phyloP scores from a whole-genome alignment of 2,113 vertebrate species.

The Paracyprichromis sp. region DNA sequence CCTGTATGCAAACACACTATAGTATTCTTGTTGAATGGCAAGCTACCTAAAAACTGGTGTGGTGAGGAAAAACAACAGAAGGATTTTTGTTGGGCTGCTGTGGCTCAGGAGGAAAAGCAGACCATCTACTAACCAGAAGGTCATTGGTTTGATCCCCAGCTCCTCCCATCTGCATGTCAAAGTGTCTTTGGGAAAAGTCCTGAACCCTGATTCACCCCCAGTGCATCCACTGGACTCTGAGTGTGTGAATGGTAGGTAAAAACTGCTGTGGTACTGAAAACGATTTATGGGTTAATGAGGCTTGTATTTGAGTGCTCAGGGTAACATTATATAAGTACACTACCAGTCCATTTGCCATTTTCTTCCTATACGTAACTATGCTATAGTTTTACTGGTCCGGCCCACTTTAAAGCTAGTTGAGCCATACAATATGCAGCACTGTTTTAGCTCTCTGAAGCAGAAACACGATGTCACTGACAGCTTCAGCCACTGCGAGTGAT shows the following conservation, averaged over 20 bases:
- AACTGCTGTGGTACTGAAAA: not conserved
- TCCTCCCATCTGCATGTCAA: not conserved
- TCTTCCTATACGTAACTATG: not conserved
- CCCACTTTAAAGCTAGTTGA: not conserved
- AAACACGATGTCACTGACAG: not conserved
- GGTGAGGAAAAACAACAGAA: not conserved
- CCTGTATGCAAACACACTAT: not conserved
- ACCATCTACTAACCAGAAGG: not conserved
- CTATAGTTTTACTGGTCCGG: not conserved
- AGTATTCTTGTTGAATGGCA: not conserved
- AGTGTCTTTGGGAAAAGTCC: not conserved
- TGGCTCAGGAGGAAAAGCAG: not conserved
- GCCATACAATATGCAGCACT: not conserved
- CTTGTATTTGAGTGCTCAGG: not conserved
- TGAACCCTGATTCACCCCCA: not conserved
- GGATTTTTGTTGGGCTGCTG: not conserved
- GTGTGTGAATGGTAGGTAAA: not conserved
- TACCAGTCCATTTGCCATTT: not conserved
- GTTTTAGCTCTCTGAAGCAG: not conserved
- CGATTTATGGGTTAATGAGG: not conserved
- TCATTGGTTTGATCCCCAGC: not conserved
- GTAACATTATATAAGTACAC: not conserved
- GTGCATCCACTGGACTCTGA: not conserved
- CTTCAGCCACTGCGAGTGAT: not conserved
- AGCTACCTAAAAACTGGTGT: not conserved